Evolutionary conservation across 2,113 vertebrate species (phyloP).

Genomic region (Cairina moschata): DNA sequence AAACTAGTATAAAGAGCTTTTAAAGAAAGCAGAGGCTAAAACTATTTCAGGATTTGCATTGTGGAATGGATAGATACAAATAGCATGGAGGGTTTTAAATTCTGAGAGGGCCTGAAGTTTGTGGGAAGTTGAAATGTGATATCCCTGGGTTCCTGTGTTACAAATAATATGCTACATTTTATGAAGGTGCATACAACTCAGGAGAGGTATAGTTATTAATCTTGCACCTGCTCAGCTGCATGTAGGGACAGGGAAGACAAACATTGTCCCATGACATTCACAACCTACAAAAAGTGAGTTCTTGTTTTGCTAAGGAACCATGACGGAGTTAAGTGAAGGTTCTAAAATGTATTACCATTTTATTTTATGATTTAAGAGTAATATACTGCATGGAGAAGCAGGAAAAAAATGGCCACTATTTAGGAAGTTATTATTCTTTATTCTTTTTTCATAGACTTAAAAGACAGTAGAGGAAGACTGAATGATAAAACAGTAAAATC

Average conservation of each 20-base stretch:
- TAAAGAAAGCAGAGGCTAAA: background rate
- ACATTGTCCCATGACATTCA: background rate
- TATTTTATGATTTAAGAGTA: background rate
- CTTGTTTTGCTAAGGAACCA: background rate
- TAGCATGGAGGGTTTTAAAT: background rate
- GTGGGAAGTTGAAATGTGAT: background rate
- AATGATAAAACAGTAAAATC: background rate
- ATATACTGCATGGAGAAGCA: background rate
- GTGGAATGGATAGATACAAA: background rate
- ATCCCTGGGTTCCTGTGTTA: background rate
- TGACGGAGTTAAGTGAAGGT: background rate
- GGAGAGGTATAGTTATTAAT: background rate
- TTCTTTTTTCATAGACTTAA: background rate
- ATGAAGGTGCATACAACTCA: background rate
- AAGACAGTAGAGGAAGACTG: background rate
- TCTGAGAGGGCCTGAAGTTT: background rate
- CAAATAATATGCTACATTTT: background rate
- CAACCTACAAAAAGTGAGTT: background rate
- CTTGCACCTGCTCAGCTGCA: background rate
- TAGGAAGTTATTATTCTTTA: background rate
- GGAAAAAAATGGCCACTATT: background rate
- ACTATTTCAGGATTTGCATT: background rate
- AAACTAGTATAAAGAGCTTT: background rate
- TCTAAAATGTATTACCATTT: background rate
- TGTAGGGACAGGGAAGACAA: background rate